These are phyloP conservation scores for Nesometra sesokonis DNA, from an alignment of 35 echinoderm and acorn worm species.

Conservation along the genomic window DNA sequence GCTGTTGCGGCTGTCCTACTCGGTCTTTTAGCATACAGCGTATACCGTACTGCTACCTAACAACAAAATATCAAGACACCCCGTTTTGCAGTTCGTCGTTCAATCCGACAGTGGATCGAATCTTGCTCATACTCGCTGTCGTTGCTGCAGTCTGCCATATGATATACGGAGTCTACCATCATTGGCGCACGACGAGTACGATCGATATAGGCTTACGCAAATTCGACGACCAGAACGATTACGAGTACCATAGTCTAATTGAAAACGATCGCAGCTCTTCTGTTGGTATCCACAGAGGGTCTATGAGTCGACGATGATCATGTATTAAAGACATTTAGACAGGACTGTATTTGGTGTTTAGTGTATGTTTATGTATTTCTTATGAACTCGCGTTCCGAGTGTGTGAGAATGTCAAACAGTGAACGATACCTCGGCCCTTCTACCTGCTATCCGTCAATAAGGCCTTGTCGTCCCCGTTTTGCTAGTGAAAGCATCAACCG, in stretches of 20 bases:
- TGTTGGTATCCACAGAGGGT: no score
- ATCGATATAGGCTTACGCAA: background rate
- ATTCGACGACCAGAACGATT: background rate
- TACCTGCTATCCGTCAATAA: no score
- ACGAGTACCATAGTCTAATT: background rate
- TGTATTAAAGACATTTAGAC: no score
- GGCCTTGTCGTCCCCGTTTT: no score
- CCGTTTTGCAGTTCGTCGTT: background rate
- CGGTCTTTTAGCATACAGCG: background rate
- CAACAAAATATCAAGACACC: background rate
- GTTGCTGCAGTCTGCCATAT: background rate
- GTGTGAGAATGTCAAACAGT: no score
- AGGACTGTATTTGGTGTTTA: no score
- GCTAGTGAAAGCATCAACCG: no score
- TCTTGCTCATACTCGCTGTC: background rate
- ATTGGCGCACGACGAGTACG: background rate
- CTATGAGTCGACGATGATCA: no score
- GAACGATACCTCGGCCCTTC: no score
- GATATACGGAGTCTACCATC: background rate
- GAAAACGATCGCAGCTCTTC: no score
- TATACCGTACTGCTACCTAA: background rate
- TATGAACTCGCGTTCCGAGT: no score
- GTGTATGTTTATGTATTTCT: no score
- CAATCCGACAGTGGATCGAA: background rate
- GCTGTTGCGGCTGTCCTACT: background rate